phyloP scores from a whole-genome alignment of 2,797 vertebrate genomes.

The Sciurus vulgaris region DNA sequence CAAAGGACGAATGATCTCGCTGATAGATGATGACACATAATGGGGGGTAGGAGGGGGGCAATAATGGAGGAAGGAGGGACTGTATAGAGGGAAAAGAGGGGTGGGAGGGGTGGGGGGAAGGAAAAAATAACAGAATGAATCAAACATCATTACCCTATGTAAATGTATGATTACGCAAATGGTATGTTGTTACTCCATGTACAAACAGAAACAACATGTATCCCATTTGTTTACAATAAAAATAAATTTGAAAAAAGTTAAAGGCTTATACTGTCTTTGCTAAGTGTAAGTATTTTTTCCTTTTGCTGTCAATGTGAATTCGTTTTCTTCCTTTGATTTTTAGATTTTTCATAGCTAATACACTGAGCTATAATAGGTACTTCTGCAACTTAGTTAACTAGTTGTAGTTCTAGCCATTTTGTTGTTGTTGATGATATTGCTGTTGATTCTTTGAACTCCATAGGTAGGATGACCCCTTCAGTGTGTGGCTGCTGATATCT shows the following conservation, averaged over 20 bases:
- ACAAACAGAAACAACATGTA: too few species aligned
- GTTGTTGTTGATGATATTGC: neutral
- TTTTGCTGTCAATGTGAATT: neutral
- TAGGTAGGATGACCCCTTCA: neutral
- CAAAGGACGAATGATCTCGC: too few species aligned
- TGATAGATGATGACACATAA: too few species aligned
- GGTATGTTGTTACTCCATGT: too few species aligned
- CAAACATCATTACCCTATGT: too few species aligned
- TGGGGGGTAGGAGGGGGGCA: too few species aligned
- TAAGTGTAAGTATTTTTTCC: neutral
- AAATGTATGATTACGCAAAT: too few species aligned
- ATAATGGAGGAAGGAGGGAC: too few species aligned
- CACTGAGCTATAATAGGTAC: neutral
- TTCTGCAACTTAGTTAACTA: neutral
- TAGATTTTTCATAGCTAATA: neutral
- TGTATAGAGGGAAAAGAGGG: too few species aligned
- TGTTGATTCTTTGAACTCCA: neutral
- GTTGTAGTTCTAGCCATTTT: neutral
- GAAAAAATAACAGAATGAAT: too few species aligned
- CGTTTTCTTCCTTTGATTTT: neutral
- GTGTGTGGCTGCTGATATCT: neutral
- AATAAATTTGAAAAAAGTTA: neutral
- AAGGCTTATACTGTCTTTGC: neutral
- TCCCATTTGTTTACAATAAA: too few species aligned
- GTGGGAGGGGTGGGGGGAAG: too few species aligned